These are phyloP conservation scores for Fragum fragum DNA, from an alignment of 2,888 invertebrate species.

Conservation along the genomic window DNA sequence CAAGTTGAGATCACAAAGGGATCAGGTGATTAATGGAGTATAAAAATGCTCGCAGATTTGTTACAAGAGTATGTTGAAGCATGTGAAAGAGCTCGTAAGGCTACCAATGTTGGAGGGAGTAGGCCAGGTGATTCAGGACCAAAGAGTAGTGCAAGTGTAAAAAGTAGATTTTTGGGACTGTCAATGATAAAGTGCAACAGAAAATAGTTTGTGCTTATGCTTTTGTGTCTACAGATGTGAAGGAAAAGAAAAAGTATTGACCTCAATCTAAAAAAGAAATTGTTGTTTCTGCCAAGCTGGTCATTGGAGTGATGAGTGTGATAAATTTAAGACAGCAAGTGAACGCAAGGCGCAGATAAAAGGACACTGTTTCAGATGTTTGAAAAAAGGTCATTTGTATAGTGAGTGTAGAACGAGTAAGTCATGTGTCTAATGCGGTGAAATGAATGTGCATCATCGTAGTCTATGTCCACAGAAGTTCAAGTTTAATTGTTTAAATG, in stretches of 20 bases:
- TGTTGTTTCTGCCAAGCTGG: constrained; percentile 20
- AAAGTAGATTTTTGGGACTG: neutral
- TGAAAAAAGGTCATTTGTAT: constrained; percentile 3
- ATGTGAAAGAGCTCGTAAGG: constrained; percentile 26
- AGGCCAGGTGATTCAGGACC: constrained; percentile 1
- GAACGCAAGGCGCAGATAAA: constrained; percentile 24
- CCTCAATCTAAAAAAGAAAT: neutral
- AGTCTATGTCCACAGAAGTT: constrained; percentile 39
- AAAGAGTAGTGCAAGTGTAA: neutral
- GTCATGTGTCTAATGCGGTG: constrained; percentile 35
- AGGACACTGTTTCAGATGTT: constrained; percentile 29
- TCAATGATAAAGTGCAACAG: neutral
- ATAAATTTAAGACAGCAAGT: constrained; percentile 27
- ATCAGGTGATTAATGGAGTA: constrained; percentile 15
- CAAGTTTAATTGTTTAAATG: neutral
- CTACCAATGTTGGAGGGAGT: neutral
- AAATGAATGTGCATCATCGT: constrained; percentile 38
- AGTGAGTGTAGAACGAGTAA: constrained; percentile 25
- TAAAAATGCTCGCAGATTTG: neutral
- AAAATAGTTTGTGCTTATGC: constrained; percentile 6
- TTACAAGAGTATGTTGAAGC: constrained; percentile 35
- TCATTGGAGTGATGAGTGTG: constrained; percentile 49
- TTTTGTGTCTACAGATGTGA: constrained; percentile 10
- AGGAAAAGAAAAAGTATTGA: neutral
- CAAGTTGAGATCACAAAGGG: constrained; percentile 44